Evolutionary conservation across 2,888 invertebrate genomes (phyloP).

Genomic region (Therioaphis trifolii): DNA sequence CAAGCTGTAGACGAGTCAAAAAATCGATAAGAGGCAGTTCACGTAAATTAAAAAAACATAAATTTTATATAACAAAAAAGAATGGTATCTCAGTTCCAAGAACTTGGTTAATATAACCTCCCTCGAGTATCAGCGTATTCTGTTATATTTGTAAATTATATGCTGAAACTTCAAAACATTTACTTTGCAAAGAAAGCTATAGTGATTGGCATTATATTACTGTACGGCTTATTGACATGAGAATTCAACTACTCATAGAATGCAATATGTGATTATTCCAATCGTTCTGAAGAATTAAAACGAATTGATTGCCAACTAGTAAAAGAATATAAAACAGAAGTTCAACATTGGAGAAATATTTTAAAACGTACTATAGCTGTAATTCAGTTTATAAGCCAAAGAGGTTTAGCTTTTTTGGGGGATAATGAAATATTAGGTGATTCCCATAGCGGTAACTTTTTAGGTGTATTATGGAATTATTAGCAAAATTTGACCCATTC

Average conservation of each 20-base stretch:
- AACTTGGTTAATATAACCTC: neutral
- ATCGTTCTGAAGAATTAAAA: neutral
- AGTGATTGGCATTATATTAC: neutral
- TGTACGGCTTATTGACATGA: neutral
- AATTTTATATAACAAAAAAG: neutral
- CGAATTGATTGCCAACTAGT: slow-evolving; percentile 1
- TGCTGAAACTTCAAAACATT: too few relatives aligned
- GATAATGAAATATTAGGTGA: too few relatives aligned
- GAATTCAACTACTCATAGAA: neutral
- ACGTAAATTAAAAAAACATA: neutral
- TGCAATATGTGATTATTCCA: slow-evolving; percentile 1
- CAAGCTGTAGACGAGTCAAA: neutral
- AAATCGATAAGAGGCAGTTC: neutral
- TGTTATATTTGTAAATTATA: too few relatives aligned
- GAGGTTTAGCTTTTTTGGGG: too few relatives aligned
- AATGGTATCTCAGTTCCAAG: neutral
- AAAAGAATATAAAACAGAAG: slow-evolving; percentile 1
- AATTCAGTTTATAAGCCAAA: too few relatives aligned
- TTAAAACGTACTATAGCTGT: too few relatives aligned
- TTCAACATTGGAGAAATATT: too few relatives aligned
- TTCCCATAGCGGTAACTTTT: too few relatives aligned
- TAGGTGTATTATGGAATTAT: too few relatives aligned
- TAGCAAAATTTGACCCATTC: too few relatives aligned
- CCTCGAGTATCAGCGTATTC: too few relatives aligned
- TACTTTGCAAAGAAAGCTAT: neutral